Evolutionary conservation across 2,888 invertebrate species (phyloP).

Genomic region (Acanthosoma haemorrhoidale): DNA sequence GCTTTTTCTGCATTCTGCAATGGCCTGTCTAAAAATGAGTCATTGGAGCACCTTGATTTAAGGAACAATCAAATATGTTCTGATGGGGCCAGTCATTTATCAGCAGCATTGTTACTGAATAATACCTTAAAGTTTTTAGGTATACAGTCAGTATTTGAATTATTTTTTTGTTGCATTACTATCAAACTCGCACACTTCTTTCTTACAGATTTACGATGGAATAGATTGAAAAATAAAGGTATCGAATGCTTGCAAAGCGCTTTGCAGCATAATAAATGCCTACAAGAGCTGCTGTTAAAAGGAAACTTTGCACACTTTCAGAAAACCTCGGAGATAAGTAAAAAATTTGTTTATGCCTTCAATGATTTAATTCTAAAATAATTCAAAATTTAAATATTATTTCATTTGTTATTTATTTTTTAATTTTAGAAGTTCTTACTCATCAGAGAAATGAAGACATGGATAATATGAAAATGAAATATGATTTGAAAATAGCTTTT

Average conservation of each 20-base stretch:
- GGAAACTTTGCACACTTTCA: conserved; percentile 34
- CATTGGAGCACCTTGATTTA: conserved; percentile 35
- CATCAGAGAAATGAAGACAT: conserved; percentile 14
- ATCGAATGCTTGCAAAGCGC: conserved; percentile 32
- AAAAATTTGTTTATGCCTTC: too few species aligned
- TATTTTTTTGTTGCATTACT: background rate
- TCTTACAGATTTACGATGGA: conserved; percentile 36
- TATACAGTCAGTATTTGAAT: background rate
- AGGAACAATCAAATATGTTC: conserved; percentile 36
- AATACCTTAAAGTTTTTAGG: conserved; percentile 32
- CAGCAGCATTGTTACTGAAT: conserved; percentile 29
- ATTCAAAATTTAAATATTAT: too few species aligned
- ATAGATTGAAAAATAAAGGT: conserved; percentile 34
- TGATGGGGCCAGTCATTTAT: conserved; percentile 32
- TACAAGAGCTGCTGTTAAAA: conserved; percentile 32
- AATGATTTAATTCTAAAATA: too few species aligned
- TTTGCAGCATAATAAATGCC: conserved; percentile 30
- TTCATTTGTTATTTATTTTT: too few species aligned
- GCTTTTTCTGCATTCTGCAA: conserved; percentile 35
- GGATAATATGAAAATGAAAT: conserved; percentile 11
- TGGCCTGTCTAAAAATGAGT: conserved; percentile 31
- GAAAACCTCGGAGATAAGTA: background rate
- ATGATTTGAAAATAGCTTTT: conserved; percentile 18
- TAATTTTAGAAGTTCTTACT: conserved; percentile 31
- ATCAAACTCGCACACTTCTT: background rate